Base-by-base conservation (phyloP, 2,113 vertebrate genomes). In the Syngnathoides biaculeatus region DNA sequence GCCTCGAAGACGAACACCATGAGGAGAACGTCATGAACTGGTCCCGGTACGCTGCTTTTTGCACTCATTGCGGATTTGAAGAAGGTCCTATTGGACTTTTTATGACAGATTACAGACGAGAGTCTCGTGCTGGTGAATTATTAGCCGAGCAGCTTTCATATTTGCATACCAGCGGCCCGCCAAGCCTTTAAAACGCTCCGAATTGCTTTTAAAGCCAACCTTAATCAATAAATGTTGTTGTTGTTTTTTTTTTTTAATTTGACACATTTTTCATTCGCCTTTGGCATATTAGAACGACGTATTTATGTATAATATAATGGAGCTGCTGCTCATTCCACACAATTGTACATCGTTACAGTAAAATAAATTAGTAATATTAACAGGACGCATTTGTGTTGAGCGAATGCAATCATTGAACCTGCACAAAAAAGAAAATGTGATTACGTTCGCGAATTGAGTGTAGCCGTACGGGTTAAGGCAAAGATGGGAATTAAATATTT, bases 41-140 rank as follows among this genome's bases (percentile, higher is more conserved):
- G 63, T 83, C 85, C 30, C 84, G 92, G 92, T 93, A 89, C 91
- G 90, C 26, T 17, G 30, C 53, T 14, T 19, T 13, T 27, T 1
- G 22, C 3, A 5, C 11, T 60, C 20, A 24, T 43, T 42, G n/a
- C 26, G 60, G 38, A 62, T 13, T 62, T 40, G 17, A 59, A 38
- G 59, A 38, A 22, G 35, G 19, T 40, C 57, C 57, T 20, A 0
- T 20, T 40, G 1, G 19, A 53, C 7, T 8, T 30, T 56, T 52
- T 63, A 43, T 56, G 45, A 64, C 10, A 10, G 35, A 64, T 56
- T 48, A 64, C 10, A 10, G 35, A 64, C 64, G 57, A 47, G 22
- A 83, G 67, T 86, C 85, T 89, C 75, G 45, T 61, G 50, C 52
- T 78, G 56, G 87, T 90, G 63, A 91, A 89, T 90, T 76, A 89